Conservation (phyloP, 64 coral and sea anemone species). For the Hydrozoanthus tunicans region DNA sequence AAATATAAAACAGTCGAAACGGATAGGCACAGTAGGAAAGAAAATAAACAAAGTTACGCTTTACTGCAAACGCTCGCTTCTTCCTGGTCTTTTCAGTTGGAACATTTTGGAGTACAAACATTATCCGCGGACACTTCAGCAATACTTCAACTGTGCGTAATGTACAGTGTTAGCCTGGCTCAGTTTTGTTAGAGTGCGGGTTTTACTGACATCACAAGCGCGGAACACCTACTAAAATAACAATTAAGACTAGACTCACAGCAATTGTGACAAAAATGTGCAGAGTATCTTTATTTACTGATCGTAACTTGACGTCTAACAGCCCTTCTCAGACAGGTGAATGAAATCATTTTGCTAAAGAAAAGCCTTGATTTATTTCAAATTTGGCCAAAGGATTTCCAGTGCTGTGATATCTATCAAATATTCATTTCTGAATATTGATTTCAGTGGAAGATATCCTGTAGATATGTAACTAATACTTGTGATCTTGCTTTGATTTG, state of each 20-base stretch:
- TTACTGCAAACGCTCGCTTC: conserved; percentile 5
- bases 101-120: neutral
- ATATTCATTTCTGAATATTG: conserved; percentile 42
- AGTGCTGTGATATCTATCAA: conserved; percentile 15
- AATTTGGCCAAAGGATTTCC: conserved; percentile 33
- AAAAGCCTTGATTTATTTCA: conserved; percentile 64
- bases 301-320: conserved; percentile 65
- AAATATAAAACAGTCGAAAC: conserved; percentile 9
- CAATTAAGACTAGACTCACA: conserved; percentile 72
- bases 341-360: conserved; percentile 57
- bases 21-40: neutral
- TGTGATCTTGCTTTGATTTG: conserved; percentile 22
- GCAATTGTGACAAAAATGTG: conserved; percentile 70
- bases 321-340: conserved; percentile 52
- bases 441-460: neutral
- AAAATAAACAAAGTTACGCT: conserved; percentile 26
- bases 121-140: neutral
- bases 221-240: conserved; percentile 67
- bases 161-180: neutral
- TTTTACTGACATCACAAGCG: conserved; percentile 68
- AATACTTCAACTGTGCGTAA: neutral
- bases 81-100: neutral
- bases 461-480: conserved; percentile 33
- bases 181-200: conserved; percentile 61
- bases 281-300: conserved; percentile 60